phyloP scores from a whole-genome alignment of 2,888 invertebrate species.

The Tortrix viridana region DNA sequence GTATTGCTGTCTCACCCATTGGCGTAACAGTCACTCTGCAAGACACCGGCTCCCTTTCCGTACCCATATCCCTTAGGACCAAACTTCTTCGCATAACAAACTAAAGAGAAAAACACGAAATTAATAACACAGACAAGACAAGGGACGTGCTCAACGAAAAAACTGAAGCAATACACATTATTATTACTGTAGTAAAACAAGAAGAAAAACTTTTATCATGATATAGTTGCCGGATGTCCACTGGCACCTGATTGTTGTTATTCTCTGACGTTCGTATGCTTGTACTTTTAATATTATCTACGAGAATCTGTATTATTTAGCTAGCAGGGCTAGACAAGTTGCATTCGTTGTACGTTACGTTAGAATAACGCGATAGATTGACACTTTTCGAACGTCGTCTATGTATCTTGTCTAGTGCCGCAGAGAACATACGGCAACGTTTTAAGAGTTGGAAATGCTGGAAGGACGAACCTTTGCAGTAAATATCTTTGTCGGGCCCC shows the following conservation, averaged over 20 bases:
- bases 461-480: conserved; percentile 93
- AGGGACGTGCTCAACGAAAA: conserved; percentile 18
- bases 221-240: conserved; percentile 9
- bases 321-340: no score
- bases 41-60: conserved; percentile 97
- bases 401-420: no score
- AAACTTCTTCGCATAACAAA: conserved; percentile 98
- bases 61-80: conserved; percentile 99
- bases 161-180: conserved; percentile 15
- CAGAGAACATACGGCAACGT: background rate
- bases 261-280: background rate
- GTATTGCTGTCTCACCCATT: conserved; percentile 88
- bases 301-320: no score
- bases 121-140: conserved; percentile 51
- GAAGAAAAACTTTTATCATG: conserved; percentile 6
- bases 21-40: conserved; percentile 94
- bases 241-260: conserved; percentile 6
- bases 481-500: conserved; percentile 97
- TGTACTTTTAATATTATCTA: no score
- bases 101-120: conserved; percentile 81
- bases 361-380: no score
- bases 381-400: no score
- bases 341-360: no score
- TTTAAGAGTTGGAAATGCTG: conserved; percentile 38
- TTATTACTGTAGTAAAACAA: conserved; percentile 1